These are phyloP conservation scores for Microtus montanus DNA, from an alignment of 2,113 vertebrate genomes.

Conservation along the genomic window DNA sequence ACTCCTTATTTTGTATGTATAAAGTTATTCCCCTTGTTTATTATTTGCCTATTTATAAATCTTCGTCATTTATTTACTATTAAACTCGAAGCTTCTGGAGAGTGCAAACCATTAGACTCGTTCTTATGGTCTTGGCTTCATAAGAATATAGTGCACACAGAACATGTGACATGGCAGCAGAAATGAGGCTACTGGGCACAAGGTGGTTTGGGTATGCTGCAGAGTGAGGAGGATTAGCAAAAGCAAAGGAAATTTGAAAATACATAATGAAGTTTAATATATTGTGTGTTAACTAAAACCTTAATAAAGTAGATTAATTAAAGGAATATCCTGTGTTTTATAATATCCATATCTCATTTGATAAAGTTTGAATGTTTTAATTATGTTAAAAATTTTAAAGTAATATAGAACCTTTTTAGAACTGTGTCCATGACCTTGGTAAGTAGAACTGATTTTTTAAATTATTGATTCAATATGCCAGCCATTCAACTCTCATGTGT, in stretches of 20 bases:
- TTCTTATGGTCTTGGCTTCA: neutral
- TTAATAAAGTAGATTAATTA: neutral
- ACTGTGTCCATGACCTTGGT: neutral
- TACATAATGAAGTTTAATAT: too few relatives aligned
- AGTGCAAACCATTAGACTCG: neutral
- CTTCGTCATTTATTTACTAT: neutral
- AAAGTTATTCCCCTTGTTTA: constrained; percentile 8
- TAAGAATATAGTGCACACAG: neutral
- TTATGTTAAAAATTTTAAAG: constrained; percentile 29
- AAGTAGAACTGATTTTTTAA: neutral
- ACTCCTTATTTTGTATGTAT: constrained; percentile 16
- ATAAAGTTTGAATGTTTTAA: neutral
- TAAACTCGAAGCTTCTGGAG: neutral
- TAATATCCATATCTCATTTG: neutral
- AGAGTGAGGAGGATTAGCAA: neutral
- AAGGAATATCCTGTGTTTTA: neutral
- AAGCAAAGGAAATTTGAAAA: neutral
- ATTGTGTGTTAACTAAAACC: neutral
- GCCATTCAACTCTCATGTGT: neutral
- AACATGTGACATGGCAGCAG: neutral
- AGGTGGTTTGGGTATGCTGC: neutral
- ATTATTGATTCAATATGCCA: neutral
- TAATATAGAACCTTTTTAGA: neutral
- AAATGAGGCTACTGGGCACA: neutral
- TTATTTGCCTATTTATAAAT: neutral